Base-by-base conservation (phyloP, 2,797 vertebrate species). In the Hozukius guyotensis region DNA sequence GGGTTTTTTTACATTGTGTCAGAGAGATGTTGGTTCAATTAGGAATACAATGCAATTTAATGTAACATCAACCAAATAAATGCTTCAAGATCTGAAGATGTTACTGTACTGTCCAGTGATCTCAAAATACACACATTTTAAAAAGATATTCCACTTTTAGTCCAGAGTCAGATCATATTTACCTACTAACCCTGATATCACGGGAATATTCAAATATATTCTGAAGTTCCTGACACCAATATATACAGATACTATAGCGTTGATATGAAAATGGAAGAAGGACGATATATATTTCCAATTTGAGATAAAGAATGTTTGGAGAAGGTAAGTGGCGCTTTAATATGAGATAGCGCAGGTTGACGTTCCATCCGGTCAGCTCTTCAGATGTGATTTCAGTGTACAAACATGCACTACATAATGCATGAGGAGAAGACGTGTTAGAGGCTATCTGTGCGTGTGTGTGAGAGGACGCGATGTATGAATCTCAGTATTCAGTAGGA, bases 341-440 rank as follows among this genome's bases (percentile, higher is more conserved):
- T 59, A 67, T 18, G 68, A 67, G 75, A 85, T 68, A 73, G 71
- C 8, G 57, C 38, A 27, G 68, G 42, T 18, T 70, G 82, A 84
- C 49, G 73, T 81, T 86, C 78, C 57, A 59, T 80, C 71, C 66
- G 20, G 53, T 57, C 59, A 61, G 59, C 77, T 61, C 74, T 65
- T 77, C 56, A 82, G 80, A 84, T 70, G 57, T 68, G 77, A 85
- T 77, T 81, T 74, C 59, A 29, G 66, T 14, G 70, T 52, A 81
- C 80, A 84, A 81, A 90, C 82, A 84, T n/a, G 80, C 71, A 9
- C 84, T 89, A 42, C 87, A 91, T 92, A 87, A 91, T 90, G 87
- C 86, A 92, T 88, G 86, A 90, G 56, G 67, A 71, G 38, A 42
- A 2, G 75, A 46, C 20, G 77, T 68, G 71, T 71, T 34, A 29